Base-by-base conservation (phyloP, 1,140 invertebrate species). In the Phortica variegata region DNA sequence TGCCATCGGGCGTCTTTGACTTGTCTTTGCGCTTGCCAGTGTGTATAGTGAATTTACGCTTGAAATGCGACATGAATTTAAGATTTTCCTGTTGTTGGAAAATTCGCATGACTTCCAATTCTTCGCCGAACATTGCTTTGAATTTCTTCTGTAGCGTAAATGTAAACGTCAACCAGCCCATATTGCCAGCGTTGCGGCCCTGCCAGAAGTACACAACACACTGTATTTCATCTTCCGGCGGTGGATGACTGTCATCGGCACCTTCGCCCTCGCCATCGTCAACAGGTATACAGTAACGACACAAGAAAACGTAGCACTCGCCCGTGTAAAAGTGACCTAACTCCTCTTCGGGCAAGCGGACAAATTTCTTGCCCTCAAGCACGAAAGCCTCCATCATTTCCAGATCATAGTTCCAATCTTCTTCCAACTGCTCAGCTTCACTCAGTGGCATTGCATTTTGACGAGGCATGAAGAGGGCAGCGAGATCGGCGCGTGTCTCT, bases 161-260 rank as follows among this genome's bases (percentile, higher is more conserved):
- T 1, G 96, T 99, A 78, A 99, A 99, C 7, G 94, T 98, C 0
- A 99, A 82, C 96, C 96, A 99, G 16, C 96, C 97, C 95, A 98
- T 98, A 78, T 99, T 99, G 36, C 90, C 88, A 3, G 97, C 95
- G 69, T 97, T 88, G 53, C 97, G 79, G 1, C 95, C 95, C 81
- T 99, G 97, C 97, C 97, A 99, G 78, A 99, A 99, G 76, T 99
- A 99, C 7, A 98, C 95, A 26, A 97, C 92, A 79, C 93, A 97
- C 66, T 97, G 91, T 58, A 90, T 93, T 73, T 96, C 91, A 61
- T 95, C 92, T 65, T 92, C 89, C 31, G 83, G 81, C 33, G 83
- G 82, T 12, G 54, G 16, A n/a, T 54, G 62, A 10, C 48, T 56
- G 3, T 55, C 26, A 29, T 29, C 20, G 16, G 6, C 29, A 7